Conservation (phyloP, 2,888 invertebrate species). For the Adelphocoris suturalis region DNA sequence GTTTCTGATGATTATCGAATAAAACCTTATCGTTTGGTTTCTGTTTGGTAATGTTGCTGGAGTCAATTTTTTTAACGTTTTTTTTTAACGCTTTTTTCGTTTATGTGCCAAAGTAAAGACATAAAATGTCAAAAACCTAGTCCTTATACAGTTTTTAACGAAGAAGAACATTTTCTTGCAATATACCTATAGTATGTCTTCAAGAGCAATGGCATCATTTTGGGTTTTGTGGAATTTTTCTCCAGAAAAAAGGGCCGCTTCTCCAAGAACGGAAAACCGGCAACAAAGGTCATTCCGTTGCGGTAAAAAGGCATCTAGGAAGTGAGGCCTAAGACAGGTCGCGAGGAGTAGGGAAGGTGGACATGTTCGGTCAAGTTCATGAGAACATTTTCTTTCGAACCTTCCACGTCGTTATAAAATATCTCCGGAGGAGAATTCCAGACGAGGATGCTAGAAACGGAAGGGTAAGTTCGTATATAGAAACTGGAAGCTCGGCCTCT, state of each 20-base stretch:
- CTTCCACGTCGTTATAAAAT: conserved; percentile 50
- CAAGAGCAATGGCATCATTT: no score
- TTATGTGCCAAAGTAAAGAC: no score
- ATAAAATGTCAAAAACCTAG: no score
- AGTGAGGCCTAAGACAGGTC: conserved; percentile 19
- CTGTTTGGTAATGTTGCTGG: no score
- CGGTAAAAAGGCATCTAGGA: conserved; percentile 44
- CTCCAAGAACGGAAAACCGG: neutral
- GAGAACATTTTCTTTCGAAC: conserved; percentile 55
- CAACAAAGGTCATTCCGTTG: conserved; percentile 27
- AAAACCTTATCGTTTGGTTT: no score
- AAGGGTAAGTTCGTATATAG: conserved; percentile 52
- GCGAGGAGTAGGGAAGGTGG: conserved; percentile 28
- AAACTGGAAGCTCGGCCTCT: conserved; percentile 41
- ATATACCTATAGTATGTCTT: no score
- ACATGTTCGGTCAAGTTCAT: conserved; percentile 57
- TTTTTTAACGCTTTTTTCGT: no score
- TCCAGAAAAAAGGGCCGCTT: neutral
- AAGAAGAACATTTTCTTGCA: no score
- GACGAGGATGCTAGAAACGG: conserved; percentile 47
- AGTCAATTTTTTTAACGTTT: no score
- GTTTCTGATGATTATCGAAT: no score
- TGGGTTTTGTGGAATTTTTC: neutral
- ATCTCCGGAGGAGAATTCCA: conserved; percentile 45
- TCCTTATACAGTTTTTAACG: no score